Percentiles rank a stretch among this genome's conserved stretches.
phyloP scores from a whole-genome alignment of 2,113 vertebrate species.

The Ophiodon elongatus region DNA sequence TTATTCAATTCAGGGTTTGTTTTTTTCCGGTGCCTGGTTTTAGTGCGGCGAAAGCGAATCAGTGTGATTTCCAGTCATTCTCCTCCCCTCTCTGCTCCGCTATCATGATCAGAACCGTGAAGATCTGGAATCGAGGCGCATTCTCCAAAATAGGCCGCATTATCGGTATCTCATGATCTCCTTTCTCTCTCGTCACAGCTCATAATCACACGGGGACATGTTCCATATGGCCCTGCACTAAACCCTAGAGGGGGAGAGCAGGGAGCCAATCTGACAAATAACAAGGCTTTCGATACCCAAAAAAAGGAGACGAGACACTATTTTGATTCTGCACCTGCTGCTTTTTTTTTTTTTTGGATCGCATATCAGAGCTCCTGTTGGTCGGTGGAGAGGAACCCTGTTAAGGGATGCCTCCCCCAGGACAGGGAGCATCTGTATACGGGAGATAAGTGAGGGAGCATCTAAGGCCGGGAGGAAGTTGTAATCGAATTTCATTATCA shows the following conservation, averaged over 20 bases:
- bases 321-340: constrained; percentile 53
- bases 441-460: constrained; percentile 77
- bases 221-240: constrained; percentile 25
- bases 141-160: constrained; percentile 60
- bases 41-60: constrained; percentile 15
- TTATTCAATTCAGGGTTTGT: too few species aligned
- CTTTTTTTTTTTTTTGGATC: constrained; percentile 38
- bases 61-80: constrained; percentile 52
- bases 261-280: constrained; percentile 16
- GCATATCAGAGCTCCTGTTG: constrained; percentile 30
- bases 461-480: constrained; percentile 59
- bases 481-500: constrained; percentile 81
- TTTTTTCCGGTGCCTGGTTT: too few species aligned
- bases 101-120: constrained; percentile 56
- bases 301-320: neutral
- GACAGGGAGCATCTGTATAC: constrained; percentile 64
- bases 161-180: constrained; percentile 64
- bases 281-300: neutral
- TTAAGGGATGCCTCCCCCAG: constrained; percentile 46
- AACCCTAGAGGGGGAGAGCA: constrained; percentile 17
- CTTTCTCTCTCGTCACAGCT: constrained; percentile 62
- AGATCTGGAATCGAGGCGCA: constrained; percentile 57
- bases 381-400: constrained; percentile 45
- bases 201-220: constrained; percentile 58
- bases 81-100: constrained; percentile 21